Evolutionary conservation across 2,888 invertebrate species (phyloP).

Genomic region (Hedya salicella): DNA sequence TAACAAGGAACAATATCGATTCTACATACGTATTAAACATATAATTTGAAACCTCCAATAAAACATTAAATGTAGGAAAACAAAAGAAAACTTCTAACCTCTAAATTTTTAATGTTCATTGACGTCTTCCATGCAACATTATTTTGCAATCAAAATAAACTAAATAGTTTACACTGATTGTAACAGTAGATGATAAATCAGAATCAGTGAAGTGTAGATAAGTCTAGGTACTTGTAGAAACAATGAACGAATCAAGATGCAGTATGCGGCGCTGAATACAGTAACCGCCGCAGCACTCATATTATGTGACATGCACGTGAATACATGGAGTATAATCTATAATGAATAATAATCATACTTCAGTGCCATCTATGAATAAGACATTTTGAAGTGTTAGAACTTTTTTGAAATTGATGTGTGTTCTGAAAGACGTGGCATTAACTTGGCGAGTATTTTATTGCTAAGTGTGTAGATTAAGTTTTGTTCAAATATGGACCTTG

Average conservation of each 20-base stretch:
- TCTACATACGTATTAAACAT: not conserved
- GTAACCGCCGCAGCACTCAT: slow-evolving; percentile 35
- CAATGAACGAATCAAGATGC: slow-evolving; percentile 45
- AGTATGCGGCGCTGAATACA: slow-evolving; percentile 35
- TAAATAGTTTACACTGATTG: slow-evolving; percentile 23
- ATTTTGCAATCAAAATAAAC: slow-evolving; percentile 11
- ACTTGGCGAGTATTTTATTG: not conserved
- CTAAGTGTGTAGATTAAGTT: no score
- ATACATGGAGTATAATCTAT: slow-evolving; percentile 16
- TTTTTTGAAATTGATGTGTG: not conserved
- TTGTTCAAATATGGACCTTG: no score
- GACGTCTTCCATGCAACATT: not conserved
- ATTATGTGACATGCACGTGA: slow-evolving; percentile 41
- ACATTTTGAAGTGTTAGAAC: slow-evolving; percentile 13
- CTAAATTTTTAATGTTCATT: not conserved
- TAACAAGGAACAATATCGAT: slow-evolving; percentile 30
- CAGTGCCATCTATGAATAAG: slow-evolving; percentile 13
- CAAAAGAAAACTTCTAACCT: not conserved
- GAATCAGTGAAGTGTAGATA: slow-evolving; percentile 35
- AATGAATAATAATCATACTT: slow-evolving; percentile 40
- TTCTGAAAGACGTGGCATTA: not conserved
- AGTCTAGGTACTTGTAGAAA: slow-evolving; percentile 25
- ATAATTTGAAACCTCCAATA: not conserved
- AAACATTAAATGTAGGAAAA: not conserved
- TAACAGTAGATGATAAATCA: slow-evolving; percentile 33